Evolutionary conservation across 1,140 invertebrate genomes (phyloP).

Genomic region (Armadillidium nasatum): DNA sequence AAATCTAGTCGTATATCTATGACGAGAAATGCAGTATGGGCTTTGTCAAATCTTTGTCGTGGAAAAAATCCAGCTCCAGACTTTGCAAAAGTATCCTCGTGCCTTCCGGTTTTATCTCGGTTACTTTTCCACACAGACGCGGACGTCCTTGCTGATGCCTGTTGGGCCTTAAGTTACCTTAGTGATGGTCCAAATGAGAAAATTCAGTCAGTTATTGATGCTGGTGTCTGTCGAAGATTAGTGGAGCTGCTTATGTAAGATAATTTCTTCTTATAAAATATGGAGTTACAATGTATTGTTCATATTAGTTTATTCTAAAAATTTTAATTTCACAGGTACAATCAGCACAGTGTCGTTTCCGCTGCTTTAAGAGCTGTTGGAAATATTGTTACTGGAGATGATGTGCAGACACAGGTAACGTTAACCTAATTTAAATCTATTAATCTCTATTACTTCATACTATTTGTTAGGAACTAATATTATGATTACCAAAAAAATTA

Average conservation of each 20-base stretch:
- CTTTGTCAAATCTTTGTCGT: constrained; percentile 89
- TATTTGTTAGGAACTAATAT: too few relatives aligned
- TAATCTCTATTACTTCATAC: too few relatives aligned
- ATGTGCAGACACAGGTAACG: constrained; percentile 80
- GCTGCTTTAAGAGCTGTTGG: constrained; percentile 91
- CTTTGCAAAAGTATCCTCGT: constrained; percentile 76
- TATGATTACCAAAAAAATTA: too few relatives aligned
- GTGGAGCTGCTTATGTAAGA: constrained; percentile 84
- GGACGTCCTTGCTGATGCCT: constrained; percentile 90
- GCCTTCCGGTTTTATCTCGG: constrained; percentile 78
- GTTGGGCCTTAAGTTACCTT: constrained; percentile 91
- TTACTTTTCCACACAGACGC: constrained; percentile 83
- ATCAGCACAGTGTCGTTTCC: constrained; percentile 84
- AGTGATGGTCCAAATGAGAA: constrained; percentile 97
- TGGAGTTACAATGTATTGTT: neutral
- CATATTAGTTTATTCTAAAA: neutral
- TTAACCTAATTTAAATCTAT: too few relatives aligned
- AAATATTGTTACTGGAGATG: constrained; percentile 97
- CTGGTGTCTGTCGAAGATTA: constrained; percentile 86
- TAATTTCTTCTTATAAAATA: neutral
- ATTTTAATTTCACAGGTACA: constrained; percentile 61
- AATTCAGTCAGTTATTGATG: constrained; percentile 95
- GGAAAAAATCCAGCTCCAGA: constrained; percentile 95
- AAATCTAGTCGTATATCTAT: constrained; percentile 79
- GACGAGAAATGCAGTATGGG: constrained; percentile 97